A percentile compares a stretch with the other conserved stretches of the same genome.
These are phyloP conservation scores for Nomada hirtipes DNA, from an alignment of 2,888 invertebrate genomes.

Conservation along the genomic window DNA sequence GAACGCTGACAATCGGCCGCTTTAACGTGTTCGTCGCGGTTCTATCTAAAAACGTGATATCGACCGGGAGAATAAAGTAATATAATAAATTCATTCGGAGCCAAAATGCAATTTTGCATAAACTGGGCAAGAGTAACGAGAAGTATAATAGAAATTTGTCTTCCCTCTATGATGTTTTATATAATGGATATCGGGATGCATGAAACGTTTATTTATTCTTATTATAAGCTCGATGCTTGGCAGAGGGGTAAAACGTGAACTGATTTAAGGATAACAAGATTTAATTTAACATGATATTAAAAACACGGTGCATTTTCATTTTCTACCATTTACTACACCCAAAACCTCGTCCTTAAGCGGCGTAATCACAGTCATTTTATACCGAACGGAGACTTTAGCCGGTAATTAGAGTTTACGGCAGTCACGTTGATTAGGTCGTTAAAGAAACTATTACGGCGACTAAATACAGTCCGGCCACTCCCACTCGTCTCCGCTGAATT, in stretches of 20 bases:
- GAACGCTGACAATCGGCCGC: constrained; percentile 28
- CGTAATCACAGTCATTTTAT: constrained; percentile 19
- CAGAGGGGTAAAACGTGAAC: too few relatives aligned
- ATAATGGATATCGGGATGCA: too few relatives aligned
- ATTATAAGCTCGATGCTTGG: too few relatives aligned
- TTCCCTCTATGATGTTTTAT: too few relatives aligned
- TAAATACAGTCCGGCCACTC: constrained; percentile 39
- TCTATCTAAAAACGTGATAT: constrained; percentile 25
- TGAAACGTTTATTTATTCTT: too few relatives aligned
- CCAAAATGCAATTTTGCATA: too few relatives aligned
- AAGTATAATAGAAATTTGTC: too few relatives aligned
- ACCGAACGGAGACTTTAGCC: constrained; percentile 17
- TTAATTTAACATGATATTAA: too few relatives aligned
- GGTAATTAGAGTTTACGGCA: constrained; percentile 50
- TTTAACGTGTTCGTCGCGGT: constrained; percentile 45
- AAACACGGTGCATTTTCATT: too few relatives aligned
- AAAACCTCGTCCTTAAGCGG: neutral
- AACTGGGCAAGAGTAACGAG: too few relatives aligned
- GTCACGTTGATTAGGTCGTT: constrained; percentile 52
- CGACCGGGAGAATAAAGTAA: neutral
- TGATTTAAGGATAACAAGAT: neutral
- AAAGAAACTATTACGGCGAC: constrained; percentile 50
- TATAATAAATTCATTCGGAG: too few relatives aligned
- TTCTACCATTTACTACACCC: neutral
- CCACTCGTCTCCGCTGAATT: constrained; percentile 33